A percentile compares a stretch with the other conserved stretches of the same genome.
Evolutionary conservation across 2,888 invertebrate species (phyloP).

Genomic region (Leptopilina syphax): DNA sequence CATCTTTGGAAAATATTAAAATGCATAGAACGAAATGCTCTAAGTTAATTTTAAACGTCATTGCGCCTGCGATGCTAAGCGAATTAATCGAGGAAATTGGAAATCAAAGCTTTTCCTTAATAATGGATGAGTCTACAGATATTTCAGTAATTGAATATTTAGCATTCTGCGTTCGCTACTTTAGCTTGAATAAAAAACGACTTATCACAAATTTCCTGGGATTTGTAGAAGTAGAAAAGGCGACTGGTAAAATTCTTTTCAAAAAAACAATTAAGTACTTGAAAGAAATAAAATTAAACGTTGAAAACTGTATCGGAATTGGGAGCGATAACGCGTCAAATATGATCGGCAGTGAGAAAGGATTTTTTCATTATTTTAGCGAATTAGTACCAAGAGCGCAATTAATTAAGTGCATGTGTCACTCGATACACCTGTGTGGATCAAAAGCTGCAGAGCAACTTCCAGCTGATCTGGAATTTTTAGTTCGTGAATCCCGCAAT

Average conservation of each 20-base stretch:
- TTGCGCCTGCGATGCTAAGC: constrained; percentile 51
- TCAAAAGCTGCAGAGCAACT: constrained; percentile 55
- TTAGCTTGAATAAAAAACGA: too few relatives aligned
- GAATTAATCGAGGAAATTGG: constrained; percentile 56
- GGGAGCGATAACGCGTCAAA: constrained; percentile 42
- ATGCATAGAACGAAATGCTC: constrained; percentile 47
- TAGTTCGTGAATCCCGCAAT: constrained; percentile 57
- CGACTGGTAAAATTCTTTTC: constrained; percentile 51
- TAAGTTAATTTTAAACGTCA: constrained; percentile 55
- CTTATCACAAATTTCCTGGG: constrained; percentile 39
- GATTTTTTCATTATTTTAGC: constrained; percentile 46
- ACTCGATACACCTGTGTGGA: constrained; percentile 57
- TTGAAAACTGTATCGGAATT: constrained; percentile 56
- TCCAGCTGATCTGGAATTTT: constrained; percentile 54
- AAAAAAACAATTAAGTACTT: constrained; percentile 43
- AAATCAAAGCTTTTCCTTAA: constrained; percentile 50
- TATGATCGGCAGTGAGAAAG: constrained; percentile 1
- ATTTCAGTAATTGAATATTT: too few relatives aligned
- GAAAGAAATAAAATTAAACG: constrained; percentile 40
- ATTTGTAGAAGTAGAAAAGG: constrained; percentile 50
- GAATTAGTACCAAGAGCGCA: constrained; percentile 46
- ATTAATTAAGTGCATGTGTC: constrained; percentile 56
- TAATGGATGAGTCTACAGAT: constrained; percentile 53
- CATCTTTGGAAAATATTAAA: too few relatives aligned
- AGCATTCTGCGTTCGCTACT: too few relatives aligned